Conservation (phyloP, 2,888 invertebrate genomes). For the Volucella zonaria region DNA sequence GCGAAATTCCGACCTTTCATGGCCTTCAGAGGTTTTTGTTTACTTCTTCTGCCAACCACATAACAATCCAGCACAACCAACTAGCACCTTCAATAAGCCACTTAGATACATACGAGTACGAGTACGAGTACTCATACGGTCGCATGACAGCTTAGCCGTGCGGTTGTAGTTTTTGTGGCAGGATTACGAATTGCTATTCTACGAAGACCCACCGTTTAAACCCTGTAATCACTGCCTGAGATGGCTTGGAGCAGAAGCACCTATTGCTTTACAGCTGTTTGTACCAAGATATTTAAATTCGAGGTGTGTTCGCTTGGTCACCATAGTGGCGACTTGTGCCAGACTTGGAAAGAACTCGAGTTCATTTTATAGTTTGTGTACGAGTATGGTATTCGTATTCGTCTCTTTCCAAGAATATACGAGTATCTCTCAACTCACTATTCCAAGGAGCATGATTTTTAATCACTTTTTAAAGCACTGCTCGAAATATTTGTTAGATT, state of each 20-base stretch:
- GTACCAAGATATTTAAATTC: slow-evolving; percentile 43
- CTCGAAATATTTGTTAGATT: slow-evolving; percentile 27
- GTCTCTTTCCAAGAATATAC: slow-evolving; percentile 52
- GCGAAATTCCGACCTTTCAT: slow-evolving; percentile 71
- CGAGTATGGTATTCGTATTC: slow-evolving; percentile 27
- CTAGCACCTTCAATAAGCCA: slow-evolving; percentile 41
- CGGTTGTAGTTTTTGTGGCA: slow-evolving; percentile 25
- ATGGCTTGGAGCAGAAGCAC: slow-evolving; percentile 50
- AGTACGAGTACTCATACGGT: slow-evolving; percentile 2
- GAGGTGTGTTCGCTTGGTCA: slow-evolving; percentile 49
- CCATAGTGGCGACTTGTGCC: slow-evolving; percentile 24
- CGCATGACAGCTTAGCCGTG: slow-evolving; percentile 11
- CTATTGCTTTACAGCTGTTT: slow-evolving; percentile 30
- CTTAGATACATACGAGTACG: neutral
- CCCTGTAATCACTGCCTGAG: slow-evolving; percentile 50
- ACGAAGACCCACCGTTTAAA: slow-evolving; percentile 30
- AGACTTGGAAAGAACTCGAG: slow-evolving; percentile 18
- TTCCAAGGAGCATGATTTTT: slow-evolving; percentile 18
- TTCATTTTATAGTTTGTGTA: slow-evolving; percentile 42
- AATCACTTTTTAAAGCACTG: slow-evolving; percentile 37
- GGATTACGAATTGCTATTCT: slow-evolving; percentile 52
- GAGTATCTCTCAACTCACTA: slow-evolving; percentile 19
- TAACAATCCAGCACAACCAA: slow-evolving; percentile 32
- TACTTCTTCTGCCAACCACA: slow-evolving; percentile 51
- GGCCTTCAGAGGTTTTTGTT: slow-evolving; percentile 71